Evolutionary conservation across 2,113 vertebrate species (phyloP), one percentile per base, ranked within the genome.

Genomic region (Limnothrissa miodon): DNA sequence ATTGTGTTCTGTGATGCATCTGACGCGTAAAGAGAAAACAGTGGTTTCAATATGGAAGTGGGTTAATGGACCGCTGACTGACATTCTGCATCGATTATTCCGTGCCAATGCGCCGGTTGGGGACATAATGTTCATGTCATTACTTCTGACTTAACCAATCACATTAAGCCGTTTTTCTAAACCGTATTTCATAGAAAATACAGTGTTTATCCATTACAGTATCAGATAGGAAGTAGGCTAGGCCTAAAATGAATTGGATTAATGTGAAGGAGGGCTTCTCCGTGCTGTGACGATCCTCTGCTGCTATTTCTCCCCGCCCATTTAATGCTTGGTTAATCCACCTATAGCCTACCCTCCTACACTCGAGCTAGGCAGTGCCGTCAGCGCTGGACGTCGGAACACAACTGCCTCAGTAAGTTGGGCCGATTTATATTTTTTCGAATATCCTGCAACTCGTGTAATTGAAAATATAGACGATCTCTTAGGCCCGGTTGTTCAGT

Each of bases 281-380:
- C 66, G 53, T 21, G 13, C 66, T 39, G 66, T 74, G 66, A 74
- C 66, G 66, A 74, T 33, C 66, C 33, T 74, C 25, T 36, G 66
- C 29, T 74, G 66, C 66, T 74, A 74, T 74, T 74, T 74, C 10
- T 74, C 66, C 33, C 66, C 66, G 66, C 66, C 66, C 66, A 74
- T 74, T 74, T 74, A 74, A 74, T 74, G 66, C 66, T 74, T 74
- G 66, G 66, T 74, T 74, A 74, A 74, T 39, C 66, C 59, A 66
- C 59, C n/a, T 66, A n/a, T n/a, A n/a, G n/a, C n/a, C 59, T n/a
- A 66, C 59, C 59, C 66, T 74, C 66, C 29, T 33, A 36, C 66
- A 39, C 66, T 74, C 29, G 66, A 33, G 13, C 66, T 33, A 74
- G 62, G 66, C 29, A 36, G 66, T 74, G 10, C 11, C 33, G 10